Conservation (phyloP, 2,888 invertebrate species). For the Tillus elongatus region DNA sequence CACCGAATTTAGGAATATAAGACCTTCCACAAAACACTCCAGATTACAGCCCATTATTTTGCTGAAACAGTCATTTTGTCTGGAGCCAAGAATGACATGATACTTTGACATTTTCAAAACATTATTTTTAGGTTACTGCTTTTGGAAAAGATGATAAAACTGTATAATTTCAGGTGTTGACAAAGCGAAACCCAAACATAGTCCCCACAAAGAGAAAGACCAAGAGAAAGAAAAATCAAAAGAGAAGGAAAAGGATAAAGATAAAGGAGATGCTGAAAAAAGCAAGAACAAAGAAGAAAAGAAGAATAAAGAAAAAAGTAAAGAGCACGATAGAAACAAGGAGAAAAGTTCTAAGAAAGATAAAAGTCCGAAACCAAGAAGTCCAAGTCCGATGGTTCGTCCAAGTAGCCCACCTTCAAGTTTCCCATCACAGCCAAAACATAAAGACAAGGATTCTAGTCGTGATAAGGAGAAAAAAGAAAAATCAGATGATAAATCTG, state of each 20-base stretch:
- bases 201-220: constrained; percentile 47
- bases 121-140: too few relatives aligned
- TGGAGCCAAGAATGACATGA: too few relatives aligned
- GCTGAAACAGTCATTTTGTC: too few relatives aligned
- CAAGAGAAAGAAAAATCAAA: constrained; percentile 40
- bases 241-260: constrained; percentile 43
- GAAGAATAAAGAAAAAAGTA: constrained; percentile 47
- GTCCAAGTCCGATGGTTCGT: constrained; percentile 34
- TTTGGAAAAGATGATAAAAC: too few relatives aligned
- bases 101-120: too few relatives aligned
- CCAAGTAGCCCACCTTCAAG: constrained; percentile 31
- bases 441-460: constrained; percentile 25
- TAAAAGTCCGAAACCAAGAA: constrained; percentile 37
- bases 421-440: constrained; percentile 23
- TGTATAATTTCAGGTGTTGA: constrained; percentile 28
- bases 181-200: constrained; percentile 44
- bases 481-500: constrained; percentile 35
- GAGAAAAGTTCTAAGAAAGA: constrained; percentile 45
- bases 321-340: constrained; percentile 46
- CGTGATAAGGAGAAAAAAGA: constrained; percentile 28
- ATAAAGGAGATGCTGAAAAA: constrained; percentile 37
- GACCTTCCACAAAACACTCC: too few relatives aligned
- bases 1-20: too few relatives aligned
- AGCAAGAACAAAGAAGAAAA: constrained; percentile 42
- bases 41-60: too few relatives aligned